Evolutionary conservation across 2,797 vertebrate species (phyloP).

Genomic region (Ciconia nigra): DNA sequence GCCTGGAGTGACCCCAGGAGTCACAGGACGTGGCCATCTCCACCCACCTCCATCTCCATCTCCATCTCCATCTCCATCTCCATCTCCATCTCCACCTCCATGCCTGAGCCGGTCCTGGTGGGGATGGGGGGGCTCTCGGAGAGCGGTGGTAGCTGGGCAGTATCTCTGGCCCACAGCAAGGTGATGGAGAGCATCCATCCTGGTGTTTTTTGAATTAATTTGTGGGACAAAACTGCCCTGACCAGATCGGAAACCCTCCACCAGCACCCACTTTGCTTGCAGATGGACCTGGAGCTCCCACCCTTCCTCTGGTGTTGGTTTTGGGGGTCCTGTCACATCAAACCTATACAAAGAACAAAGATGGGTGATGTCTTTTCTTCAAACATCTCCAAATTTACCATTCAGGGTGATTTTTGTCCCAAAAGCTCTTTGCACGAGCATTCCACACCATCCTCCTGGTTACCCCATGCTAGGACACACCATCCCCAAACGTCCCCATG

Average conservation of each 20-base stretch:
- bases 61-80: not conserved
- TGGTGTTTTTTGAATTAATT: not conserved
- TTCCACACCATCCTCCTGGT: not conserved
- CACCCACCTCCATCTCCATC: not conserved
- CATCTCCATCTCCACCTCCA: not conserved
- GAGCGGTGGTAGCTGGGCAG: not conserved
- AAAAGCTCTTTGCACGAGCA: not conserved
- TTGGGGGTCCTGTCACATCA: not conserved
- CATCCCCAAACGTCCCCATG: rapidly evolving
- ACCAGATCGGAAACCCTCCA: not conserved
- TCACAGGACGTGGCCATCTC: not conserved
- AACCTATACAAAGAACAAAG: not conserved
- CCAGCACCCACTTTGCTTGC: rapidly evolving
- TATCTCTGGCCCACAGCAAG: not conserved
- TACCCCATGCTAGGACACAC: not conserved
- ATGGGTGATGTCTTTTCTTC: not conserved
- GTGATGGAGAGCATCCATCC: not conserved
- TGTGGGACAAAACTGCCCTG: not conserved
- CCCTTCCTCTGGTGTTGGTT: not conserved
- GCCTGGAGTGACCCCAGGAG: not conserved
- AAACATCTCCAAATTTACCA: not conserved
- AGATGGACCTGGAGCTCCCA: not conserved
- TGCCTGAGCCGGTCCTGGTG: not conserved
- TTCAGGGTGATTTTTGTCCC: not conserved
- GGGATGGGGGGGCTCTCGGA: not conserved